Evolutionary conservation across 2,888 invertebrate genomes (phyloP).

Genomic region (Nowickia ferox): DNA sequence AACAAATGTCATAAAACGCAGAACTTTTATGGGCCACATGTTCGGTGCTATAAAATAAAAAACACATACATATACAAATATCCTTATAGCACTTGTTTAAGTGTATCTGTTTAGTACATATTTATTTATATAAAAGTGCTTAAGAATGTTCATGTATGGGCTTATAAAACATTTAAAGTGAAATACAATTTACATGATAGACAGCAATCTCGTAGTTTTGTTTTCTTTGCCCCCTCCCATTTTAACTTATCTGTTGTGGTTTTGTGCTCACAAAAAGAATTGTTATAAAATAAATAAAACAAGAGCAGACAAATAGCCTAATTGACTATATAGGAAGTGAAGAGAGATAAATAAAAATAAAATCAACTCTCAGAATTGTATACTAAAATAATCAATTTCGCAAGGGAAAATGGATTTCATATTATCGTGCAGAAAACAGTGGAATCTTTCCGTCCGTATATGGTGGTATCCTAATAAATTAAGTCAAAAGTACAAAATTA

Average conservation of each 20-base stretch:
- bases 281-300: conserved; percentile 22
- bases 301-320: conserved; percentile 25
- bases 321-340: conserved; percentile 47
- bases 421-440: no score
- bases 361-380: not conserved
- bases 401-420: no score
- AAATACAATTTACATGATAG: conserved; percentile 63
- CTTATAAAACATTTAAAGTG: conserved; percentile 56
- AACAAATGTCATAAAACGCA: conserved; percentile 55
- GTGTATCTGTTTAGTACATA: conserved; percentile 13
- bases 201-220: conserved; percentile 50
- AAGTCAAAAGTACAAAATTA: no score
- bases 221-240: not conserved
- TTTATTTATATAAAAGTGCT: conserved; percentile 38
- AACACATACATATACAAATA: conserved; percentile 19
- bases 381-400: no score
- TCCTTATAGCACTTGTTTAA: not conserved
- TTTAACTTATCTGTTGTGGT: conserved; percentile 18
- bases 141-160: conserved; percentile 12
- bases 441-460: no score
- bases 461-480: no score
- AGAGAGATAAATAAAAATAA: conserved; percentile 13
- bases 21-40: conserved; percentile 40
- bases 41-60: conserved; percentile 23
- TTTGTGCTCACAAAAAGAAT: conserved; percentile 34